Percentiles rank a stretch among this genome's conserved stretches.
phyloP scores from a whole-genome alignment of 2,113 vertebrate species.

The Cairina moschata region DNA sequence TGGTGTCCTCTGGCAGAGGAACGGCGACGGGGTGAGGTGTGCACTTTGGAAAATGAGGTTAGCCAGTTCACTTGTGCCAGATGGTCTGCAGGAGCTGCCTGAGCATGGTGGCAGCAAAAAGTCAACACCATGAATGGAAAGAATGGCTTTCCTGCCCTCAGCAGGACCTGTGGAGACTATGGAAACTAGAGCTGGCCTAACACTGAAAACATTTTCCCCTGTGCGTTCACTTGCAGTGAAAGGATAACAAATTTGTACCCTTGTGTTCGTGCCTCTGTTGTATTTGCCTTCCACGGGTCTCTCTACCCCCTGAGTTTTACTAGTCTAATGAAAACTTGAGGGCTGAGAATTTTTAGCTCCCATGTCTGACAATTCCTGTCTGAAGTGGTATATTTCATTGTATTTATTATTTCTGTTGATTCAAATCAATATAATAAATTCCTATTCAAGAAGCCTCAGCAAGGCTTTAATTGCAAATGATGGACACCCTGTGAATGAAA shows the following conservation, averaged over 20 bases:
- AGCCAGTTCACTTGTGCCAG: conserved; percentile 28
- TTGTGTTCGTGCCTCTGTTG: conserved; percentile 16
- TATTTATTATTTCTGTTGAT: conserved; percentile 30
- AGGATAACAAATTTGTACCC: conserved; percentile 59
- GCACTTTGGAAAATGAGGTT: conserved; percentile 42
- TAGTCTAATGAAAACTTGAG: conserved; percentile 38
- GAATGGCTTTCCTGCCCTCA: conserved; percentile 38
- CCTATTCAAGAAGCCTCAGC: background rate
- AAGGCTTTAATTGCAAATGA: background rate
- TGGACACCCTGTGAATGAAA: background rate
- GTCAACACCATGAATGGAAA: background rate
- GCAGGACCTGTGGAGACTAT: conserved; percentile 31
- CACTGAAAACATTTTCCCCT: background rate
- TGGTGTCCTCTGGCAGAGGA: conserved; percentile 16
- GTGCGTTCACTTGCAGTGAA: conserved; percentile 7
- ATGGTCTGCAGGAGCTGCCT: conserved; percentile 3
- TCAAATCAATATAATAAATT: conserved; percentile 4
- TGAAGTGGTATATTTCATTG: background rate
- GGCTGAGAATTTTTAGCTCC: conserved; percentile 24
- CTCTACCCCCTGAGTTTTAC: conserved; percentile 36
- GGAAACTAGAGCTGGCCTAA: conserved; percentile 51
- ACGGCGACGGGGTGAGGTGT: conserved; percentile 8
- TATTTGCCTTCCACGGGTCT: conserved; percentile 7
- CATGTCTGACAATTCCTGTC: background rate
- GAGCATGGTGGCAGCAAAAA: background rate